Base-by-base conservation (phyloP, 2,888 invertebrate species). In the Therioaphis trifolii region DNA sequence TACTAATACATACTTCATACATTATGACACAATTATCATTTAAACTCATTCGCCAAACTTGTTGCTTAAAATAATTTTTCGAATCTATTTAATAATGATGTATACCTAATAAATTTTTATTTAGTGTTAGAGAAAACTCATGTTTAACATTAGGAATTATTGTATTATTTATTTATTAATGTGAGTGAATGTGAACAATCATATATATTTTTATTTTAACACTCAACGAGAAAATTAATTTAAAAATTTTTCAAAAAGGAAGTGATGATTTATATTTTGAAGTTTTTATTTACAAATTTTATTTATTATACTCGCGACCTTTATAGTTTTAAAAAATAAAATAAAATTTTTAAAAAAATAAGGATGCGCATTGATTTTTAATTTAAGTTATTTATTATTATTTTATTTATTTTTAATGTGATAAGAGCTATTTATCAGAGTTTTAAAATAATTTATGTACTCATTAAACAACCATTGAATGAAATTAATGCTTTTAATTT, bases 161-260 rank as follows among this genome's bases (percentile, higher is more conserved):
- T 79, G 43, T 79, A 69, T 71, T 61, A 61, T 72, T 49, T 72
- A 71, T 78, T 78, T 52, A 75, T 63, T 76, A 29, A 75, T 66
- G 27, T 72, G 71, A 80, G 80, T 80, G 79, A 69, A 68, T 46
- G 61, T 80, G 80, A 80, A 72, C 79, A 71, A 80, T 72, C 69
- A 29, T 80, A 61, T 71, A 29, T 71, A 80, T 80, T 71, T 79
- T 66, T 78, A n/a, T 52, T 78, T 80, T 46, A 29, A 46, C 68
- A 66, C 49, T 63, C 1, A 49, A 24, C 66, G 12, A 52, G 24
- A 24, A 52, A 40, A 24, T n/a, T 40, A 43, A n/a, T n/a, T n/a
- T n/a, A n/a, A n/a, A n/a, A n/a, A 55, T n/a, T 68, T 29, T 63
- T 40, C 43, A 29, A 35, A 15, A 58, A 35, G 7, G 43, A 58